phyloP scores from a whole-genome alignment of 1,140 invertebrate genomes.

The Drosophila nikananu region DNA sequence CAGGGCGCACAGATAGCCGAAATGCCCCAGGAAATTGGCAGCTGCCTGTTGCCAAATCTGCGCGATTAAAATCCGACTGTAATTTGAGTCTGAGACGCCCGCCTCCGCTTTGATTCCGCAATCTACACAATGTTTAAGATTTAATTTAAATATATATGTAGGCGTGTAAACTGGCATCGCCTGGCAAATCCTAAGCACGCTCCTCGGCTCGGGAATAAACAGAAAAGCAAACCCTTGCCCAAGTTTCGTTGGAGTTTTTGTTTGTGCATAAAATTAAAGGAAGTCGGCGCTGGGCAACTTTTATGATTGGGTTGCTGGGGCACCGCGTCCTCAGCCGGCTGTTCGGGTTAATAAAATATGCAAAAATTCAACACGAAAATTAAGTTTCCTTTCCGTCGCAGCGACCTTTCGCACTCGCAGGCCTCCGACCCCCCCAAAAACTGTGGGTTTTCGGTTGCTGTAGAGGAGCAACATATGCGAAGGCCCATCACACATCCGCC shows the following conservation, averaged over 20 bases:
- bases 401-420: slow-evolving; percentile 44
- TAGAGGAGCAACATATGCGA: slow-evolving; percentile 24
- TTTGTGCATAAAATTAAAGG: slow-evolving; percentile 81
- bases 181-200: slow-evolving; percentile 45
- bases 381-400: slow-evolving; percentile 67
- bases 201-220: slow-evolving; percentile 46
- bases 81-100: slow-evolving; percentile 19
- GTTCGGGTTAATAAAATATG: slow-evolving; percentile 81
- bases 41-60: slow-evolving; percentile 39
- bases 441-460: slow-evolving; percentile 2
- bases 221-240: slow-evolving; percentile 33
- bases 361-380: slow-evolving; percentile 74
- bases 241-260: slow-evolving; percentile 66
- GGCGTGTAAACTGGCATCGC: slow-evolving; percentile 13
- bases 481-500: slow-evolving; percentile 54
- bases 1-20: background rate
- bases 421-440: background rate
- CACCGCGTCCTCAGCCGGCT: slow-evolving; percentile 65
- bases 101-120: slow-evolving; percentile 34
- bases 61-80: slow-evolving; percentile 49
- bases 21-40: slow-evolving; percentile 2
- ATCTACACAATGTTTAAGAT: slow-evolving; percentile 63
- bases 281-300: slow-evolving; percentile 54
- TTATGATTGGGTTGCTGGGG: slow-evolving; percentile 73
- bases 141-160: slow-evolving; percentile 69